Base-by-base conservation (phyloP, 2,888 invertebrate species). In the Siphlonurus alternatus region DNA sequence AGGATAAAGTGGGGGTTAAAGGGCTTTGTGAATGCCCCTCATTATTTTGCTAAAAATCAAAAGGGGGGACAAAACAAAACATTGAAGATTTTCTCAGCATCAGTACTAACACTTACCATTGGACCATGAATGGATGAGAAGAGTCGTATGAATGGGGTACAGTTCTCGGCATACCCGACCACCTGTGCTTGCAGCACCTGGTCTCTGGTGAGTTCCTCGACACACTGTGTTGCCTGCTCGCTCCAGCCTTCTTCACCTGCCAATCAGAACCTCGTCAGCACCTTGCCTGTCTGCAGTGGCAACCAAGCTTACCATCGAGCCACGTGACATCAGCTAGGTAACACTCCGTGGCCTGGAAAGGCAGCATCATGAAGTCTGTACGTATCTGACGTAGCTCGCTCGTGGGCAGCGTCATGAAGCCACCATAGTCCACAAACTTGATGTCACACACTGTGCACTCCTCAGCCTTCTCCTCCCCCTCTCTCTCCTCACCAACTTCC, bases 321-420 rank as follows among this genome's bases (percentile, higher is more conserved):
- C 94, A 90, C 76, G 84, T 84, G 70, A 96, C 82, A 77, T 93
- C 87, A n/a, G 93, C 93, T 72, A 99, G 79, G 74, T 88, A 84
- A 74, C 96, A 93, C 80, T 99, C 98, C 61, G 92, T 88, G 65
- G 97, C 93, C 83, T 98, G 97, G 84, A 98, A 98, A 63, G 98
- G 98, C 75, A 97, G 80, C 65, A 86, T 81, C 83, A 96, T 87
- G 76, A 94, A 96, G 77, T 98, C 96, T 64, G 87, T 87, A 71
- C 94, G 84, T 70, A 99, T 95, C 79, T 97, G 95, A 73, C 92
- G 85, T 73, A 98, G 83, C 69, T 84, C 82, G 64, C 83, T 80
- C 69, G 87, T 86, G 70, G 85, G 84, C 64, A 95, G 82, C 66
- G 83, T 83, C 72, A 87, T 84, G 76, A 89, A 98, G 62, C 98